Conservation (phyloP, 2,888 invertebrate genomes). For the Leptogaster cylindrica region DNA sequence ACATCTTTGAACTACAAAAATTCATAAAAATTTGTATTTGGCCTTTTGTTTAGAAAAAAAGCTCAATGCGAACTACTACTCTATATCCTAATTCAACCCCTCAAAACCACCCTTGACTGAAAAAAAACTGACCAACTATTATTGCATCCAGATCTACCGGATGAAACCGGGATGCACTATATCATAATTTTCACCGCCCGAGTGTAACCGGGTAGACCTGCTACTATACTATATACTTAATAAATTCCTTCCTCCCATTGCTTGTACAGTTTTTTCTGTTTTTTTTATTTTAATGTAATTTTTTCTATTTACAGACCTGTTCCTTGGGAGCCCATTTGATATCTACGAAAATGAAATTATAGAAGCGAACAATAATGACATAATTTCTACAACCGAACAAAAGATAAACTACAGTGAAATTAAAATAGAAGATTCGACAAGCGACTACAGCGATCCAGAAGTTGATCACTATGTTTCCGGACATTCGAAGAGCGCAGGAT, state of each 20-base stretch:
- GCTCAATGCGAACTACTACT: no score
- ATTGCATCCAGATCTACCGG: no score
- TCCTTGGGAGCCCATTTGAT: constrained; percentile 3
- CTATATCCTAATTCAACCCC: no score
- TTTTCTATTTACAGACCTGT: constrained; percentile 27
- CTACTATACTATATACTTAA: not conserved
- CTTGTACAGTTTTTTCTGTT: not conserved
- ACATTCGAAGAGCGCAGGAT: constrained; percentile 2
- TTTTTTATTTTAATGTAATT: not conserved
- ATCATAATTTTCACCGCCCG: not conserved
- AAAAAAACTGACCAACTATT: no score
- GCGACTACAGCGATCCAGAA: constrained; percentile 54
- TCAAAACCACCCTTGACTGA: no score
- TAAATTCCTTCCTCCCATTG: not conserved
- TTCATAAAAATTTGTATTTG: no score
- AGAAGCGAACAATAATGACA: constrained; percentile 48
- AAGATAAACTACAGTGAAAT: constrained; percentile 9
- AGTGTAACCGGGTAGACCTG: no score
- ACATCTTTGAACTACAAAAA: no score
- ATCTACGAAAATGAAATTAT: constrained; percentile 18
- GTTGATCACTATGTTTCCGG: constrained; percentile 52
- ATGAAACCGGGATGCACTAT: not conserved
- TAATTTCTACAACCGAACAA: not conserved
- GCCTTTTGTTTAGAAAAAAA: no score
- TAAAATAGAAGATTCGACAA: constrained; percentile 40